phyloP scores from a whole-genome alignment of 2,113 vertebrate genomes.

The Oreochromis tanganicae region DNA sequence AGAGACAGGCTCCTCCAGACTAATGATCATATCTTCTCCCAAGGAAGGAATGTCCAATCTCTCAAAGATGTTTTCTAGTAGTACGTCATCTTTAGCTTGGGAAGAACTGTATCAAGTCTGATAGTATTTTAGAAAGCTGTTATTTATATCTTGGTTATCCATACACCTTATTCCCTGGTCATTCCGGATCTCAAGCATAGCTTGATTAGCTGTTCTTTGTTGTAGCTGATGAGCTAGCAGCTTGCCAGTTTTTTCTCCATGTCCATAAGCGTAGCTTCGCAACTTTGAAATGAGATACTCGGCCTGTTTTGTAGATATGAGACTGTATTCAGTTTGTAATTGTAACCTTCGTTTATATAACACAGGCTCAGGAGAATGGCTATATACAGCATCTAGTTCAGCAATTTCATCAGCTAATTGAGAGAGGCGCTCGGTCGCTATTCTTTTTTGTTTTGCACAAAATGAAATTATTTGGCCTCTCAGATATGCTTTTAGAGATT shows the following conservation, averaged over 20 bases:
- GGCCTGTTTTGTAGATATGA: not conserved
- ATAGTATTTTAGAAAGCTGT: too few species aligned
- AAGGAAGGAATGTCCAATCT: too few species aligned
- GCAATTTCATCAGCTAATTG: not conserved
- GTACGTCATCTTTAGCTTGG: too few species aligned
- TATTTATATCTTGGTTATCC: too few species aligned
- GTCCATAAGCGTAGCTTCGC: not conserved
- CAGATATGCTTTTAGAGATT: not conserved
- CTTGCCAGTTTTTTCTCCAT: not conserved
- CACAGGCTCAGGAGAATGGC: not conserved
- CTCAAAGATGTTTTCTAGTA: too few species aligned
- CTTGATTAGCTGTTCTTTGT: not conserved
- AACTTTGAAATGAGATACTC: not conserved
- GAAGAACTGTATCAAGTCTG: too few species aligned
- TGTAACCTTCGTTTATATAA: not conserved
- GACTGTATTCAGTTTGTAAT: accelerated
- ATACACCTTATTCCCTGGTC: too few species aligned
- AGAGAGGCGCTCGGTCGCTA: not conserved
- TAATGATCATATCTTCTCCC: too few species aligned
- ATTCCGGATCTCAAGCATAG: too few species aligned
- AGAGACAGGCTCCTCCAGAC: too few species aligned
- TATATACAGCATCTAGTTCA: not conserved
- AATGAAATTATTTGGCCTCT: accelerated
- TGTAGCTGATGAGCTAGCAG: not conserved
- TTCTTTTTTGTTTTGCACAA: not conserved